Percentiles rank a stretch among this genome's conserved stretches.
Conservation (phyloP, 2,888 invertebrate genomes). For the Itoplectis maculator region DNA sequence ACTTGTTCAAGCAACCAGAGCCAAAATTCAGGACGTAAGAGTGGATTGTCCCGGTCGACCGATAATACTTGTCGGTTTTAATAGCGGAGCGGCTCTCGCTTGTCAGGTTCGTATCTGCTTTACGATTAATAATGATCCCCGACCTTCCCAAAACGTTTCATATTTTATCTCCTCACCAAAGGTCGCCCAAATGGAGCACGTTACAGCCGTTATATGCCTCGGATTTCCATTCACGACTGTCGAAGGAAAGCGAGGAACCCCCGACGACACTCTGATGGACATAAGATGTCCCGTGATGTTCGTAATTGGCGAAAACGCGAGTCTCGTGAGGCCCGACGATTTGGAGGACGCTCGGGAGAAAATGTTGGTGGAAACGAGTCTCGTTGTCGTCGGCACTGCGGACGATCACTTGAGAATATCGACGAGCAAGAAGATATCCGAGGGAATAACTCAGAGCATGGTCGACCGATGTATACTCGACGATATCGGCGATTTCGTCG, state of each 20-base stretch:
- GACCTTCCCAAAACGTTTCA: too few relatives aligned
- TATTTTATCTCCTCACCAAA: constrained; percentile 72
- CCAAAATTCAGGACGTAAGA: constrained; percentile 90
- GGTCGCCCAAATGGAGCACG: constrained; percentile 90
- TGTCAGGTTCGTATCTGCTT: constrained; percentile 86
- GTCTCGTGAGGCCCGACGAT: constrained; percentile 89
- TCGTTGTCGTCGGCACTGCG: constrained; percentile 92
- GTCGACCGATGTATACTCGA: constrained; percentile 92
- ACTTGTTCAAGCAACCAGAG: constrained; percentile 88
- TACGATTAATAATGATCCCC: too few relatives aligned
- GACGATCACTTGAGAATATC: constrained; percentile 91
- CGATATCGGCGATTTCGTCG: constrained; percentile 89
- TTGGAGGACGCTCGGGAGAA: constrained; percentile 91
- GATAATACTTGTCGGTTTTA: constrained; percentile 92
- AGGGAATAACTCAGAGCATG: constrained; percentile 92
- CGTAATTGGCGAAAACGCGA: constrained; percentile 91
- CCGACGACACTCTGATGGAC: constrained; percentile 91
- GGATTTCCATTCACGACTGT: constrained; percentile 92
- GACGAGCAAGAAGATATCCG: constrained; percentile 89
- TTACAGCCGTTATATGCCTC: constrained; percentile 91
- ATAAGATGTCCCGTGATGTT: constrained; percentile 91
- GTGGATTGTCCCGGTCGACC: constrained; percentile 89
- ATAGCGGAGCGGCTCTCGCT: constrained; percentile 91
- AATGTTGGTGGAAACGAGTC: constrained; percentile 91
- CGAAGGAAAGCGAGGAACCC: constrained; percentile 90